Percentiles rank a stretch among this genome's conserved stretches.
Evolutionary conservation across 2,888 invertebrate genomes (phyloP).

Genomic region (Tenthredo livida): DNA sequence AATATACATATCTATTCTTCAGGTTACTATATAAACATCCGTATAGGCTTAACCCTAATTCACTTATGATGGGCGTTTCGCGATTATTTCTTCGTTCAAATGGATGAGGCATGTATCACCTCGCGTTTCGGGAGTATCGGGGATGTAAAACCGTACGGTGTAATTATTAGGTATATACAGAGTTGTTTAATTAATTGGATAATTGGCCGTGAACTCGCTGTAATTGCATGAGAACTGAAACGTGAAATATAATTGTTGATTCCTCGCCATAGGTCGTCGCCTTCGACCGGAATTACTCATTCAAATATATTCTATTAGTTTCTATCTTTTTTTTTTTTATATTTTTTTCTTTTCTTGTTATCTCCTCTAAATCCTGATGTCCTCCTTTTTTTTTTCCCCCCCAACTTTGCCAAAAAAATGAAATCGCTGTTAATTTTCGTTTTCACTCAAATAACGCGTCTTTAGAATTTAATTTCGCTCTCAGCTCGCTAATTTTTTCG

Average conservation of each 20-base stretch:
- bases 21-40: neutral
- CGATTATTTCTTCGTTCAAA: neutral
- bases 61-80: neutral
- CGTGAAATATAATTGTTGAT: neutral
- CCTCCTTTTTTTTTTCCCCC: neutral
- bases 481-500: neutral
- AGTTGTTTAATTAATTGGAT: neutral
- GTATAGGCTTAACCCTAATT: neutral
- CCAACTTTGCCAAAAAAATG: neutral
- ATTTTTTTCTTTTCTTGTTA: neutral
- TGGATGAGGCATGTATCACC: neutral
- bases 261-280: neutral
- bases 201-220: neutral
- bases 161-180: neutral
- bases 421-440: neutral
- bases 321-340: neutral
- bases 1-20: too few species aligned
- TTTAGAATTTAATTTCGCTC: neutral
- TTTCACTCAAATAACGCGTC: neutral
- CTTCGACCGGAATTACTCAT: neutral
- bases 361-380: neutral
- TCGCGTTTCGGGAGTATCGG: neutral
- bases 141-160: neutral
- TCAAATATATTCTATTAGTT: neutral
- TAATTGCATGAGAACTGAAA: conserved; percentile 14